Percentiles rank a stretch among this genome's conserved stretches.
These are phyloP conservation scores for Incurvaria masculella DNA, from an alignment of 2,888 invertebrate genomes.

Conservation along the genomic window DNA sequence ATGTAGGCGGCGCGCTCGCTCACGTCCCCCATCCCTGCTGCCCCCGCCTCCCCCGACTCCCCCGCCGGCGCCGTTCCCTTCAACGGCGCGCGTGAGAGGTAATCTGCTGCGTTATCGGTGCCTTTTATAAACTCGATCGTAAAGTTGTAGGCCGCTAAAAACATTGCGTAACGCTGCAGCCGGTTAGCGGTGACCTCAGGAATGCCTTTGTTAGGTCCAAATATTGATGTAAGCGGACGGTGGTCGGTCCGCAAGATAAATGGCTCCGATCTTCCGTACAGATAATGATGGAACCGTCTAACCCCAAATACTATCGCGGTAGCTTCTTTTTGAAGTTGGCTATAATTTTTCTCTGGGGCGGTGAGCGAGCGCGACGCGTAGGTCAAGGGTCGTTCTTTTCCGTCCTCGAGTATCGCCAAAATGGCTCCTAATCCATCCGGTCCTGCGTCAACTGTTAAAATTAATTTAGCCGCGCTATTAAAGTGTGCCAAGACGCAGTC, in stretches of 20 bases:
- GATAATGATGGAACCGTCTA: no score
- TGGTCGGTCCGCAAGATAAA: no score
- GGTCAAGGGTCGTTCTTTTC: slow-evolving; percentile 14
- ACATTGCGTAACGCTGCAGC: slow-evolving; percentile 17
- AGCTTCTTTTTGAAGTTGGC: no score
- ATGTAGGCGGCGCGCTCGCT: slow-evolving; percentile 15
- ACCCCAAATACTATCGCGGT: no score
- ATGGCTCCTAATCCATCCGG: slow-evolving; percentile 17
- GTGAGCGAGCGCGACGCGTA: slow-evolving; percentile 18
- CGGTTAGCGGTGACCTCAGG: no score
- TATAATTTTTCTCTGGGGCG: no score
- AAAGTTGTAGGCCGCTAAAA: slow-evolving; percentile 18
- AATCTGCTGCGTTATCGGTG: slow-evolving; percentile 16
- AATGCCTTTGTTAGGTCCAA: no score
- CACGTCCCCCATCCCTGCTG: not conserved
- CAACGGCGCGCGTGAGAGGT: slow-evolving; percentile 11
- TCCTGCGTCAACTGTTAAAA: slow-evolving; percentile 19
- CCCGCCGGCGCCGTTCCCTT: no score
- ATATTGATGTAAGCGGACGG: no score
- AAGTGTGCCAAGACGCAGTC: slow-evolving; percentile 17
- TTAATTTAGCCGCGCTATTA: slow-evolving; percentile 13
- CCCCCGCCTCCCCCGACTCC: no score
- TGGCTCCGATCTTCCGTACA: no score
- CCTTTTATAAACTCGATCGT: slow-evolving; percentile 18
- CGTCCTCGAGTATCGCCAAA: slow-evolving; percentile 12